phyloP scores from a whole-genome alignment of 2,113 vertebrate genomes.

The Acanthisitta chloris region DNA sequence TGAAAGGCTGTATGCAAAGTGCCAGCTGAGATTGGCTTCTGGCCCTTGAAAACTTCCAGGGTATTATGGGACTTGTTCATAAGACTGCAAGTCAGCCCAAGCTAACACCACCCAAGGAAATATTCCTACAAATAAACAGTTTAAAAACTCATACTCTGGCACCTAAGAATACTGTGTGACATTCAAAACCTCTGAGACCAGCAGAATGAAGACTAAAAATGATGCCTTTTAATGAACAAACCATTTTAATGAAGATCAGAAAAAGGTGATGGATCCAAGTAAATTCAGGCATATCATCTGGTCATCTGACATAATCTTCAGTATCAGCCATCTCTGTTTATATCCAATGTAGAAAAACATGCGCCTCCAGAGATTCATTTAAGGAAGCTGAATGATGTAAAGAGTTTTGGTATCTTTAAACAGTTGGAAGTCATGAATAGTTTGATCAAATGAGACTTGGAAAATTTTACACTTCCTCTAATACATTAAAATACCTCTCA shows the following conservation, averaged over 20 bases:
- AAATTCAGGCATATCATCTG: not conserved
- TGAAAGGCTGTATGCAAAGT: not conserved
- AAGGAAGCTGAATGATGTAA: rapidly evolving
- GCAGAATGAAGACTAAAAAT: not conserved
- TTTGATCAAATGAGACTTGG: not conserved
- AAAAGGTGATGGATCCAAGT: rapidly evolving
- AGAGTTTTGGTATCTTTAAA: not conserved
- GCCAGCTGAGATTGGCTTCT: not conserved
- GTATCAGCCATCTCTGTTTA: not conserved
- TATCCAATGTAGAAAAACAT: not conserved
- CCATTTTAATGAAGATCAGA: not conserved
- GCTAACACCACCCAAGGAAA: not conserved
- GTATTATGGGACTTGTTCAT: not conserved
- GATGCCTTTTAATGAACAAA: not conserved
- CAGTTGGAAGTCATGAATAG: not conserved
- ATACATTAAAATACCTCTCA: not conserved
- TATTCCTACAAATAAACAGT: not conserved
- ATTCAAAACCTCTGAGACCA: not conserved
- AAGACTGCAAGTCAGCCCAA: not conserved
- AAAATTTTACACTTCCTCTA: not conserved
- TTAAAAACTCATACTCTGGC: not conserved
- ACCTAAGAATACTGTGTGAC: not conserved
- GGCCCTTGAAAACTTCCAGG: not conserved
- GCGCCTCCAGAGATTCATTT: not conserved
- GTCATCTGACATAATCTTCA: not conserved